These are phyloP conservation scores for Urocolius indicus DNA, from an alignment of 2,113 vertebrate genomes.

Conservation along the genomic window DNA sequence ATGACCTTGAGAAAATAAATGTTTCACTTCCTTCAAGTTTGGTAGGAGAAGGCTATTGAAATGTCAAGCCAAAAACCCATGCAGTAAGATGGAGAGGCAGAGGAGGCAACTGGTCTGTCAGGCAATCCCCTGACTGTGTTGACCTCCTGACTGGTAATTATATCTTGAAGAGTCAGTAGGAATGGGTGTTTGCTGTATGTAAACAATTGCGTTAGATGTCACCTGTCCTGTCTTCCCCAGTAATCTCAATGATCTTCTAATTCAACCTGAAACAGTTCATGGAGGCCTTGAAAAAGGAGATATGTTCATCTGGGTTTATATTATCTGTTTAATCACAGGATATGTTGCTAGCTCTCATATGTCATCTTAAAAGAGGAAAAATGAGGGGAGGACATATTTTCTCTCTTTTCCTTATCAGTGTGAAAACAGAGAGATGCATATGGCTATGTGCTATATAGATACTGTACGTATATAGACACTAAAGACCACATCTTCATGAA, in stretches of 20 bases:
- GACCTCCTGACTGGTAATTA: neutral
- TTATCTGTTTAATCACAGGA: neutral
- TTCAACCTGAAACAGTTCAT: neutral
- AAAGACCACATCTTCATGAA: neutral
- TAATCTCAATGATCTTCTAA: neutral
- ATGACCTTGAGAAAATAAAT: neutral
- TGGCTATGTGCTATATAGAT: neutral
- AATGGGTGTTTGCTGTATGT: neutral
- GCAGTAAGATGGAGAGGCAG: neutral
- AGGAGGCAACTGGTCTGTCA: neutral
- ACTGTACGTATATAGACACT: fast-evolving
- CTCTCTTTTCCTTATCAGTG: neutral
- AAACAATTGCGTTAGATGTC: neutral
- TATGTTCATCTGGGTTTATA: neutral
- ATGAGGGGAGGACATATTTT: neutral
- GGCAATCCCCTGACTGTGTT: neutral
- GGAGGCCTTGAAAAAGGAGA: neutral
- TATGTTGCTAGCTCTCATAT: fast-evolving
- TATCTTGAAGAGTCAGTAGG: neutral
- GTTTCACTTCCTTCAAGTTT: neutral
- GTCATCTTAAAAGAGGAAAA: neutral
- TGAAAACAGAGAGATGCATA: too few species aligned
- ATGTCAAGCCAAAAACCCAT: neutral
- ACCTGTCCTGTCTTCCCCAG: neutral
- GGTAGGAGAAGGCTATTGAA: neutral